Evolutionary conservation across 64 coral and sea anemone species (phyloP), one percentile per base, ranked within the genome.

Genomic region (Stichodactyla mertensii): DNA sequence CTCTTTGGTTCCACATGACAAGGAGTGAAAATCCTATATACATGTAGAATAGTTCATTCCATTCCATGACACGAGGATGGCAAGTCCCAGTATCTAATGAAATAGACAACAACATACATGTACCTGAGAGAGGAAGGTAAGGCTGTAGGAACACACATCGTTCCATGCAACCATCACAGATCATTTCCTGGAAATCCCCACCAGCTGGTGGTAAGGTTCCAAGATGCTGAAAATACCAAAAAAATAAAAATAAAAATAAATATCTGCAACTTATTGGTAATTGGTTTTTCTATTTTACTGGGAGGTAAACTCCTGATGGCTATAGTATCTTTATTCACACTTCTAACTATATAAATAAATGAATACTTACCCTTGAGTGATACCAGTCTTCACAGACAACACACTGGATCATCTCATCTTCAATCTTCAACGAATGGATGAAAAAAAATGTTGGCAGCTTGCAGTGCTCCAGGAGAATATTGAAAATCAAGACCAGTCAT

Each of bases 321-420:
- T 31, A 31, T 31, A 31, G 1, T 1, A 31, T 31, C 28, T 31
- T 31, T 31, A 31, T 1, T 31, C 0, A 31, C 28, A 31, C 28
- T 1, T 31, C 28, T 31, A 31, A 31, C 28, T 31, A 10, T 57
- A 7, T 57, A 57, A 13, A 57, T 5, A n/a, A 71, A 28, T 12
- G 7, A 19, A 23, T 55, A 64, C 55, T 94, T 87, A 98, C 96
- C 88, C 96, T 87, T 88, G 96, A 95, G 52, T 98, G 96, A 85
- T 86, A 98, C 96, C 96, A 98, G 77, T 98, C 96, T 70, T 98
- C 96, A 92, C 96, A 98, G 12, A 92, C 53, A 18, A 98, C 78
- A 92, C 96, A 98, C 64, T 98, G 96, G 53, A 98, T 98, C 96
- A 98, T 98, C 86, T 98, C 96, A 91, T 98, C 96, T 82, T 98